These are phyloP conservation scores for Trichacis sp. DNA, from an alignment of 2,888 invertebrate genomes.

Conservation along the genomic window DNA sequence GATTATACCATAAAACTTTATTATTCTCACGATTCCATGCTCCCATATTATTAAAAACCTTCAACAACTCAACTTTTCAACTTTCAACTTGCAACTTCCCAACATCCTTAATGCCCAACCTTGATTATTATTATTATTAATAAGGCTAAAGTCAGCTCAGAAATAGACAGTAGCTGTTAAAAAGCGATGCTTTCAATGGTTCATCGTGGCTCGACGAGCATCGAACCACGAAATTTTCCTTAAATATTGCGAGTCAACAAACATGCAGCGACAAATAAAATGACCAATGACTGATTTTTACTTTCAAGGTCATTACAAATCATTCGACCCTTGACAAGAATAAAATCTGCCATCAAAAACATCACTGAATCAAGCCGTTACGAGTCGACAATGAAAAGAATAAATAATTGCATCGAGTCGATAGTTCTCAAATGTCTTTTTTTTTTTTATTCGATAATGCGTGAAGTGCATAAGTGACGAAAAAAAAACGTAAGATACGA, in stretches of 20 bases:
- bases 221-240: no score
- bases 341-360: background rate
- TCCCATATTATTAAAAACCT: no score
- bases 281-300: background rate
- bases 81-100: no score
- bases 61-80: no score
- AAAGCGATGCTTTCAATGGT: conserved; percentile 55
- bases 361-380: background rate
- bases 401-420: no score
- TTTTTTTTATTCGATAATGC: background rate
- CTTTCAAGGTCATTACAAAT: no score
- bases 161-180: conserved; percentile 57
- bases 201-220: no score
- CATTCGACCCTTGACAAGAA: no score
- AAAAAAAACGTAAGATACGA: conserved; percentile 29
- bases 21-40: no score
- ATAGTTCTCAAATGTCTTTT: no score
- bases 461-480: conserved; percentile 31
- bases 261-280: background rate
- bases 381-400: background rate
- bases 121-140: conserved; percentile 42
- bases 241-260: background rate
- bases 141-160: conserved; percentile 59
- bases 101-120: no score
- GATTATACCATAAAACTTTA: no score